Percentiles rank a stretch among this genome's conserved stretches.
Evolutionary conservation across 2,113 vertebrate genomes (phyloP).

Genomic region (Lycocorax pyrrhopterus): DNA sequence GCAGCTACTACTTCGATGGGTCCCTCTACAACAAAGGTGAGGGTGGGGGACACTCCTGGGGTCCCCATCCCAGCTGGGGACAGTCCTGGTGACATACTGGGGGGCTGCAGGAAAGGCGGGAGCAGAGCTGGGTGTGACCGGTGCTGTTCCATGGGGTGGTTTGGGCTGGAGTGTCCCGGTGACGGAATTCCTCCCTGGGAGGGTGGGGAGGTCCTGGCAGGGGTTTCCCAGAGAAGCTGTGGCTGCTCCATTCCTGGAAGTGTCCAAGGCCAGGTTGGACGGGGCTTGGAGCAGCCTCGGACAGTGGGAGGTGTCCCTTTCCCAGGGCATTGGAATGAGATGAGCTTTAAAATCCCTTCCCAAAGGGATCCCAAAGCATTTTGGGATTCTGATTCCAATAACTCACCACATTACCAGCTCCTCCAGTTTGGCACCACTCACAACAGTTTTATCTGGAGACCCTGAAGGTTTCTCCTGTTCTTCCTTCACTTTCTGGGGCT

Average conservation of each 20-base stretch:
- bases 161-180: not conserved
- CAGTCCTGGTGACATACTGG: not conserved
- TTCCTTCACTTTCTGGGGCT: not conserved
- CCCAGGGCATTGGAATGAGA: not conserved
- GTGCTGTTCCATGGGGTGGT: not conserved
- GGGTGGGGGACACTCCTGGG: accelerated
- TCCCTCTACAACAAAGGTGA: conserved; percentile 98
- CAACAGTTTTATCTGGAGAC: not conserved
- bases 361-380: not conserved
- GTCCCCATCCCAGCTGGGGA: not conserved
- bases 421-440: not conserved
- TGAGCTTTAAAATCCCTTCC: not conserved
- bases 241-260: not conserved
- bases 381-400: not conserved
- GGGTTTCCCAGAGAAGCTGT: not conserved
- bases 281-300: not conserved
- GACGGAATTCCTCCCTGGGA: not conserved
- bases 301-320: accelerated
- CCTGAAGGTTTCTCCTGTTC: not conserved
- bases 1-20: conserved; percentile 97
- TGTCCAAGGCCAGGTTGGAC: not conserved
- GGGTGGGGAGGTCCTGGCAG: not conserved
- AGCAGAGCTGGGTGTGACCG: accelerated
- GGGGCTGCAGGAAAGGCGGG: not conserved
- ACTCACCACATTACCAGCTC: not conserved